Base-by-base conservation (phyloP, 1,140 invertebrate genomes). In the Drosophila prosaltans region DNA sequence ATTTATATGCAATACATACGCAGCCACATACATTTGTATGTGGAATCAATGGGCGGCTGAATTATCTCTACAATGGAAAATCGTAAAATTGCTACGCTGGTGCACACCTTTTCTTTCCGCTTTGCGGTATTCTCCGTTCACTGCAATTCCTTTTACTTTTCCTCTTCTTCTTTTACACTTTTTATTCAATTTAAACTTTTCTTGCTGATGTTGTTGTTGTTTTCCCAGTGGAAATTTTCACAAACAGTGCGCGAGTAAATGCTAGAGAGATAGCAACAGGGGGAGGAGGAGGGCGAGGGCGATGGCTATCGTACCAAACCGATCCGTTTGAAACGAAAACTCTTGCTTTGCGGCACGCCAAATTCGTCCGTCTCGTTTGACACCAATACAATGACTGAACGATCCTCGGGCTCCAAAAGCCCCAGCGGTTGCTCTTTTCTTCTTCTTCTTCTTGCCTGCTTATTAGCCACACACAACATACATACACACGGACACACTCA, bases 161-260 rank as follows among this genome's bases (percentile, higher is more conserved):
- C 55, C 69, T 73, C 39, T 72, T 67, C 40, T 68, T 81, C 66
- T 72, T 81, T 78, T 76, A 43, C 72, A 76, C 58, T 83, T 74
- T 71, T 71, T 75, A 55, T 58, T 69, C 55, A 51, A 51, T 51
- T 51, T 24, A 51, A 51, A 51, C 45, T 51, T 51, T 51, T 51
- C 9, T 40, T 40, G 45, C 9, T 26, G 16, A 16, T 16, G 21
- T 10, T 45, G 11, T 43, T 51, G 45, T 76, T 74, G 40, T 75
- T 85, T 86, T 86, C 66, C 70, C 77, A 89, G 77, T 89, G 84
- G 83, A 89, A 86, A 86, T 86, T 89, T 86, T 86, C 80, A 88
- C 83, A 83, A 51, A 86, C 78, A 77, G 58, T 51, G 65, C 30
- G 16, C 36, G 36, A 58, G 28, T 57, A 10, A 21, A 9, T 69